A percentile compares a stretch with the other conserved stretches of the same genome.
Evolutionary conservation across 2,888 invertebrate species (phyloP).

Genomic region (Allolobophora icterica): DNA sequence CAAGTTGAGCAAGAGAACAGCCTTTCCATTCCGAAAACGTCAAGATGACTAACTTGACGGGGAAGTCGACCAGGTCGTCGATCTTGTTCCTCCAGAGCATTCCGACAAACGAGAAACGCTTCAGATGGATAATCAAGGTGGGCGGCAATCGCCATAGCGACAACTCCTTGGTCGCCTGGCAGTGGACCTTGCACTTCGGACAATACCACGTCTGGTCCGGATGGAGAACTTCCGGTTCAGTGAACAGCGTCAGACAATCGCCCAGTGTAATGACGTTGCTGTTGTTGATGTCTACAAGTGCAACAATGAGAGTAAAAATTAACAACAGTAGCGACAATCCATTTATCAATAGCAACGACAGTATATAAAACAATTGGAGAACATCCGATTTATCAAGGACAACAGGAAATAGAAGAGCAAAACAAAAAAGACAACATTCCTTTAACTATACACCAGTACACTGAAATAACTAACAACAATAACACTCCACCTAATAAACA

Average conservation of each 20-base stretch:
- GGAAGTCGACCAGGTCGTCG: slow-evolving; percentile 69
- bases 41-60: slow-evolving; percentile 60
- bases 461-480: too few relatives aligned
- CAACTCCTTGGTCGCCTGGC: slow-evolving; percentile 71
- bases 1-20: too few relatives aligned
- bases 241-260: slow-evolving; percentile 66
- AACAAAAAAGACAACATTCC: too few relatives aligned
- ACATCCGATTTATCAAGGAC: too few relatives aligned
- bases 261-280: slow-evolving; percentile 57
- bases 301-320: too few relatives aligned
- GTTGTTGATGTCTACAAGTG: not conserved
- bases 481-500: too few relatives aligned
- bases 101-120: slow-evolving; percentile 70
- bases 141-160: slow-evolving; percentile 71
- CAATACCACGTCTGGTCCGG: slow-evolving; percentile 70
- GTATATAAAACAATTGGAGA: too few relatives aligned
- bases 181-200: slow-evolving; percentile 70
- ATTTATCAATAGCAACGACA: too few relatives aligned
- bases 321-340: not conserved
- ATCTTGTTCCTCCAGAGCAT: slow-evolving; percentile 70
- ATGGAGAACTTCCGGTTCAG: slow-evolving; percentile 68
- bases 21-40: too few relatives aligned
- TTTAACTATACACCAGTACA: too few relatives aligned
- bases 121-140: slow-evolving; percentile 71
- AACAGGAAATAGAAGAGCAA: too few relatives aligned